Conservation (phyloP, 1,140 invertebrate genomes). For the Orius insidiosus region DNA sequence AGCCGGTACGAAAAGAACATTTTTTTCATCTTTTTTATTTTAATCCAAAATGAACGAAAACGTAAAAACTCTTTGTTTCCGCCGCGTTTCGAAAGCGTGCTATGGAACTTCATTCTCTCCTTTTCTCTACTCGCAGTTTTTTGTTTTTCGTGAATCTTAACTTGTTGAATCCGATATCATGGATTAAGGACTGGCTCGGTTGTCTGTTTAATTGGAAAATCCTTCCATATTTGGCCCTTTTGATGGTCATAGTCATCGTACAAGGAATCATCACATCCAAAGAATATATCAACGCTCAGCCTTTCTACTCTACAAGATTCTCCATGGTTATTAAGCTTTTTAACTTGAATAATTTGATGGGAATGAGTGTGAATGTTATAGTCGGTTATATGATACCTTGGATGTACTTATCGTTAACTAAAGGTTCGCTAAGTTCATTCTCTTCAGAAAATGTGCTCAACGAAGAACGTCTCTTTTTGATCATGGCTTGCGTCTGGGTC, state of each 20-base stretch:
- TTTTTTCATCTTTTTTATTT: too few species aligned
- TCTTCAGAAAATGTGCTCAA: conserved; percentile 21
- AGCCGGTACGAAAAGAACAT: too few species aligned
- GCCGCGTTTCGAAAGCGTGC: too few species aligned
- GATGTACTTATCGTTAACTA: conserved; percentile 40
- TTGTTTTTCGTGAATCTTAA: conserved; percentile 33
- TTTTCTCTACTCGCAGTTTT: too few species aligned
- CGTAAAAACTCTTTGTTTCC: too few species aligned
- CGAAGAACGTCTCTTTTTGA: conserved; percentile 38
- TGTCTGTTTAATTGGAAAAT: conserved; percentile 32
- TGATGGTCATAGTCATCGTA: conserved; percentile 31
- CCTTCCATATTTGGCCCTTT: conserved; percentile 34
- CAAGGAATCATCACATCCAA: conserved; percentile 41
- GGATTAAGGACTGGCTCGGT: conserved; percentile 30
- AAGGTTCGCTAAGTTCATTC: conserved; percentile 31
- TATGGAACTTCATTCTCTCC: too few species aligned
- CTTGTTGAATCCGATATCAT: conserved; percentile 30
- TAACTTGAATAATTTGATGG: conserved; percentile 36
- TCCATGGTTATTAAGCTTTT: conserved; percentile 38
- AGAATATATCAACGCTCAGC: conserved; percentile 31
- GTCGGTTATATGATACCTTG: conserved; percentile 39
- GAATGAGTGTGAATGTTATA: conserved; percentile 34
- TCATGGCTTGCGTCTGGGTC: conserved; percentile 46
- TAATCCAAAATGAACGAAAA: too few species aligned
- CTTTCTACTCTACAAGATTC: conserved; percentile 40